Evolutionary conservation across 2,888 invertebrate species (phyloP).

Genomic region (Allolobophora icterica): DNA sequence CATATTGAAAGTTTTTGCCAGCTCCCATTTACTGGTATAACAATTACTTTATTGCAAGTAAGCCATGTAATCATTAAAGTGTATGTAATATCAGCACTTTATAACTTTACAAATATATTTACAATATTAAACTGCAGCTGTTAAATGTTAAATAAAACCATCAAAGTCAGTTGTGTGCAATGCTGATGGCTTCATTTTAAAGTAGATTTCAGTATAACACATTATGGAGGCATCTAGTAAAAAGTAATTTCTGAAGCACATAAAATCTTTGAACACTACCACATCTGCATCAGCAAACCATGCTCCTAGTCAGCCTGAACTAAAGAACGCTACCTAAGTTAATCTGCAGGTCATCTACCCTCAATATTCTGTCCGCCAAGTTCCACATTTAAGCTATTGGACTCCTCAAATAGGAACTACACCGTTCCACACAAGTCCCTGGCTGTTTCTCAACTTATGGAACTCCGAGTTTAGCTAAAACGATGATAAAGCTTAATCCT

Average conservation of each 20-base stretch:
- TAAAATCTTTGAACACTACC: background rate
- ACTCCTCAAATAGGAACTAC: background rate
- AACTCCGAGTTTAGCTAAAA: background rate
- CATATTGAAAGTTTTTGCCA: background rate
- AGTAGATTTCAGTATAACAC: background rate
- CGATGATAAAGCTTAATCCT: background rate
- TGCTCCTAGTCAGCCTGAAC: background rate
- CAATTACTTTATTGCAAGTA: background rate
- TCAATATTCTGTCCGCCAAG: background rate
- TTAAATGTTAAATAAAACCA: background rate
- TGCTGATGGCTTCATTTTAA: background rate
- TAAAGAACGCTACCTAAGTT: background rate
- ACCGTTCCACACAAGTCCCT: background rate
- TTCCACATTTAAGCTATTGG: background rate
- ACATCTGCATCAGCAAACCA: background rate
- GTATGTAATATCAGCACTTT: background rate
- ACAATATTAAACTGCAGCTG: background rate
- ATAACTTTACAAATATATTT: background rate
- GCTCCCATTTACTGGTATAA: background rate
- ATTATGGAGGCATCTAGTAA: background rate
- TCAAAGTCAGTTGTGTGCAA: background rate
- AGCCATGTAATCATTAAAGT: background rate
- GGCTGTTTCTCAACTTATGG: background rate
- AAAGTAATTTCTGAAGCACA: background rate
- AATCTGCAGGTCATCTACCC: background rate